Evolutionary conservation across 2,888 invertebrate genomes (phyloP), one percentile per base, ranked within the genome.

Genomic region (Chymomyza procnemis): DNA sequence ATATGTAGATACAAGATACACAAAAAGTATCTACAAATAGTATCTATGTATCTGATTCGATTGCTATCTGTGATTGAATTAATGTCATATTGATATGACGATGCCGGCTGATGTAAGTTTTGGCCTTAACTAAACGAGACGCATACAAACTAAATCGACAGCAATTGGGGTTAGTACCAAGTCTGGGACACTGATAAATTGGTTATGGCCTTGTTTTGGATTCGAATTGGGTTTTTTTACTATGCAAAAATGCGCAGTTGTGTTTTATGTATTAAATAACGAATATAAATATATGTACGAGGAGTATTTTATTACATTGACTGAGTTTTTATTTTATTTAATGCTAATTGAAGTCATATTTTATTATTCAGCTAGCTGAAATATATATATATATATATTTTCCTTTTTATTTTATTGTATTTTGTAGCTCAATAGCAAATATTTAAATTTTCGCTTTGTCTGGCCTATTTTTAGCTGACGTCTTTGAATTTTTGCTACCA

Each of bases 71-170:
- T 30, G 30, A 56, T 56, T 56, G 30, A 56, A 26, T 26, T 54
- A 19, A 19, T 21, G 14, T 22, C 54, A 21, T 41, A 41, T 41
- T 41, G 34, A 41, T 41, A 54, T 54, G 6, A 54, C 54, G 21
- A 50, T 78, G 83, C 87, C 87, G 83, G 83, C 87, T 84, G 85
- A 84, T 84, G 87, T 78, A 84, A 83, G 75, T 61, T 64, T 65
- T 14, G 47, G 58, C 47, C 60, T 64, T 64, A 22, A 19, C 46
- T 1, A 8, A 54, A 48, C 71, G 30, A 74, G 74, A 74, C 75
- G 47, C 8, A 12, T 12, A 16, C 46, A 50, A 58, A 50, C 14
- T 4, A 9, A 26, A 41, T 64, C 64, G 58, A 52, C 3, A 14
- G 22, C 46, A 65, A 79, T 57, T 69, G 67, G 73, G 78, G 78